Conservation (phyloP, 2,888 invertebrate genomes). For the Uropetala carovei region DNA sequence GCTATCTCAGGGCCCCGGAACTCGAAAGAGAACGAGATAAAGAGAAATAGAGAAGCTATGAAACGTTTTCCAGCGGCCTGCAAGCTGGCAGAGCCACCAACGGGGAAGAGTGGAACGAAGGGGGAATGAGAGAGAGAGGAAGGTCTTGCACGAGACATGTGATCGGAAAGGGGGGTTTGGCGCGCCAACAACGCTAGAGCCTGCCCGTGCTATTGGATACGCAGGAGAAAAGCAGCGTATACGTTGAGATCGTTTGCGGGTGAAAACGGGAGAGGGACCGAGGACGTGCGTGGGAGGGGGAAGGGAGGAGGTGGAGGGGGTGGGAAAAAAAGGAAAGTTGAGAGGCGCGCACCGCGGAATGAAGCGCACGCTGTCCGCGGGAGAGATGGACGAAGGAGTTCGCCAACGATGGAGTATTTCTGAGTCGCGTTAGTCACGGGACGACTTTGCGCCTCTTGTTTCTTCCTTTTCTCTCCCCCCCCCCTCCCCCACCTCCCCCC, state of each 20-base stretch:
- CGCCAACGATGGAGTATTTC: neutral
- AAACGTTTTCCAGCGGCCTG: neutral
- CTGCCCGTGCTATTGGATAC: neutral
- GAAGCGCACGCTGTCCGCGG: neutral
- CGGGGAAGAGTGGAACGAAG: neutral
- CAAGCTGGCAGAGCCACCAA: neutral
- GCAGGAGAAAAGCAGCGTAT: neutral
- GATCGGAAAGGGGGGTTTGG: neutral
- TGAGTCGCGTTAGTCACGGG: neutral
- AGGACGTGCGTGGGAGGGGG: neutral
- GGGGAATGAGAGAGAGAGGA: neutral
- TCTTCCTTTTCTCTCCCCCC: no score
- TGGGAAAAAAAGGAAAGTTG: constrained; percentile 2
- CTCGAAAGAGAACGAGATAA: neutral
- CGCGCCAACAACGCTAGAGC: constrained; percentile 12
- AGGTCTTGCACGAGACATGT: neutral
- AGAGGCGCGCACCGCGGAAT: neutral
- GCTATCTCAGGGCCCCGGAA: neutral
- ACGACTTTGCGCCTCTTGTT: no score
- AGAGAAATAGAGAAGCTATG: no score
- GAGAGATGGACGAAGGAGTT: neutral
- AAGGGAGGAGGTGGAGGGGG: neutral
- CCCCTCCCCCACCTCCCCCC: no score
- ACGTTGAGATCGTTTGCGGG: constrained; percentile 18
- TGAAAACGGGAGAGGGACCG: neutral